phyloP scores from a whole-genome alignment of 2,113 vertebrate species.

The Ibidorhyncha struthersii region DNA sequence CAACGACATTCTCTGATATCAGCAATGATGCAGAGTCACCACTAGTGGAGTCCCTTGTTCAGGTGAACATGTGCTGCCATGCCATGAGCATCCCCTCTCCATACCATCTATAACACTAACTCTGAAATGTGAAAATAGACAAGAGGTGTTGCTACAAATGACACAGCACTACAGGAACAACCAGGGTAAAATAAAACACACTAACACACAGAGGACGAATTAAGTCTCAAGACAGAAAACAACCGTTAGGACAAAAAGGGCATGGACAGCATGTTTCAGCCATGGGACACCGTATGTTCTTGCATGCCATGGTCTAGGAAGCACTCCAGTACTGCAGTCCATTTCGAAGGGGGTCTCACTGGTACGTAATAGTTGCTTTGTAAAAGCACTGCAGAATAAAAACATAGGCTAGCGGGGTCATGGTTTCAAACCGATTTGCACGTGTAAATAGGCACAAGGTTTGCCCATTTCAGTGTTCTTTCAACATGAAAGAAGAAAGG shows the following conservation, averaged over 20 bases:
- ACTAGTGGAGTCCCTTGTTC: rapidly evolving
- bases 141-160: not conserved
- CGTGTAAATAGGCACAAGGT: not conserved
- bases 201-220: not conserved
- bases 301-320: not conserved
- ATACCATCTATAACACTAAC: not conserved
- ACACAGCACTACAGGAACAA: not conserved
- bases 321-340: not conserved
- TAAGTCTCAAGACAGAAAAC: not conserved
- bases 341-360: not conserved
- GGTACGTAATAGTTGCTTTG: not conserved
- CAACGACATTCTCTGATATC: not conserved
- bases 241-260: not conserved
- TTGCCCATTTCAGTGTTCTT: not conserved
- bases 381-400: not conserved
- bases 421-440: not conserved
- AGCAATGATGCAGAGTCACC: not conserved
- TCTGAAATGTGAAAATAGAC: not conserved
- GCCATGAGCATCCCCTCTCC: not conserved
- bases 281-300: not conserved
- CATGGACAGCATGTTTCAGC: not conserved
- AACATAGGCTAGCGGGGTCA: not conserved
- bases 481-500: not conserved
- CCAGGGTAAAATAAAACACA: not conserved
- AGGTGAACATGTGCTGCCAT: not conserved